Evolutionary conservation across 2,888 invertebrate genomes (phyloP).

Genomic region (Calameuta filiformis): DNA sequence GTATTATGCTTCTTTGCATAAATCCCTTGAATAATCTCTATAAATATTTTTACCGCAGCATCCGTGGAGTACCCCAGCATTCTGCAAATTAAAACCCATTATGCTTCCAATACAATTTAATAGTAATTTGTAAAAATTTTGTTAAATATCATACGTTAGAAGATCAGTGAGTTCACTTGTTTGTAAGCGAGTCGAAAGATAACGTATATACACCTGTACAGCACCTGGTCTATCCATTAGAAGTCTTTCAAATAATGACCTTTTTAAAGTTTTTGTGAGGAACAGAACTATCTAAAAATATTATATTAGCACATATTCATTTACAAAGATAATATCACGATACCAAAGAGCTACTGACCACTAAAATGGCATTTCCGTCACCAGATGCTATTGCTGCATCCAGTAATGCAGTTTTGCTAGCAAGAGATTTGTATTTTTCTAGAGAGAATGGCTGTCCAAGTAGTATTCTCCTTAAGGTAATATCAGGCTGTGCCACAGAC

Average conservation of each 20-base stretch:
- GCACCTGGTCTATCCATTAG: slow-evolving; percentile 78
- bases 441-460: slow-evolving; percentile 68
- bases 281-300: slow-evolving; percentile 76
- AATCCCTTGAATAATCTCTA: neutral
- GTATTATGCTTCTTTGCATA: neutral
- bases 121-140: slow-evolving; percentile 15
- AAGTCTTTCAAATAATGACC: slow-evolving; percentile 76
- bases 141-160: slow-evolving; percentile 72
- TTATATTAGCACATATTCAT: slow-evolving; percentile 8
- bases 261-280: slow-evolving; percentile 79
- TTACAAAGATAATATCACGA: neutral
- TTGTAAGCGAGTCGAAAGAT: slow-evolving; percentile 76
- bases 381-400: slow-evolving; percentile 78
- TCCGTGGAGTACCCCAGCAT: slow-evolving; percentile 76
- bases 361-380: slow-evolving; percentile 82
- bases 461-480: slow-evolving; percentile 68
- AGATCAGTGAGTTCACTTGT: slow-evolving; percentile 77
- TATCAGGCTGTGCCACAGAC: slow-evolving; percentile 60
- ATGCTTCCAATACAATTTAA: neutral
- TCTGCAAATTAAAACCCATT: slow-evolving; percentile 62
- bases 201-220: slow-evolving; percentile 79
- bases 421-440: slow-evolving; percentile 68
- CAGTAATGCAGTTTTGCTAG: slow-evolving; percentile 77
- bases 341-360: slow-evolving; percentile 65
- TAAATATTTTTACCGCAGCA: slow-evolving; percentile 70